These are phyloP conservation scores for Radopholus similis DNA, from an alignment of 1,140 invertebrate genomes.

Conservation along the genomic window DNA sequence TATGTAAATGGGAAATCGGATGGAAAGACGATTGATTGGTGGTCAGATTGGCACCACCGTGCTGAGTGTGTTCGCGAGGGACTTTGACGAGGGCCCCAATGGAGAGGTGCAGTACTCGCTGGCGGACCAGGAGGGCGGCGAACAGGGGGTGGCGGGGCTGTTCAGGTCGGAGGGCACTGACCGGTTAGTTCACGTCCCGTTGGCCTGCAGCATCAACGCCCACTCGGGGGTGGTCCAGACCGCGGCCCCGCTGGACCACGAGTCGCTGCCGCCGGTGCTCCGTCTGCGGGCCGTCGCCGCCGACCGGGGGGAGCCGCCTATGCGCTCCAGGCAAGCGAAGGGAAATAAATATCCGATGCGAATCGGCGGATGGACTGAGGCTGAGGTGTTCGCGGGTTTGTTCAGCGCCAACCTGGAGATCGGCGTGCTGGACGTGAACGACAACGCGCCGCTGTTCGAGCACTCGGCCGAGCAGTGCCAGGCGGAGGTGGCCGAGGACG, in stretches of 20 bases:
- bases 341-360: no score
- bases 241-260: constrained; percentile 76
- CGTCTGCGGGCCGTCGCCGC: constrained; percentile 75
- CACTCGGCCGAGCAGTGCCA: constrained; percentile 53
- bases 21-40: no score
- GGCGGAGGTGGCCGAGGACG: constrained; percentile 80
- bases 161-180: background rate
- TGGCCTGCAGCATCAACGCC: constrained; percentile 75
- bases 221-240: constrained; percentile 79
- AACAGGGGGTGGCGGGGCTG: background rate
- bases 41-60: constrained; percentile 61
- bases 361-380: no score
- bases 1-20: no score
- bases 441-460: constrained; percentile 52
- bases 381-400: no score
- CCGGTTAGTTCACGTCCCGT: constrained; percentile 21
- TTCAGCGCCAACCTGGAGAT: constrained; percentile 74
- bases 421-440: constrained; percentile 74
- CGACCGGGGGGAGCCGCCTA: constrained; percentile 79
- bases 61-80: constrained; percentile 61
- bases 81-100: constrained; percentile 62
- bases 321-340: constrained; percentile 49
- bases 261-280: constrained; percentile 73
- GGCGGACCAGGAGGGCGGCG: constrained; percentile 47
- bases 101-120: constrained; percentile 63